Conservation (phyloP, 2,888 invertebrate species). For the Tipula lateralis region DNA sequence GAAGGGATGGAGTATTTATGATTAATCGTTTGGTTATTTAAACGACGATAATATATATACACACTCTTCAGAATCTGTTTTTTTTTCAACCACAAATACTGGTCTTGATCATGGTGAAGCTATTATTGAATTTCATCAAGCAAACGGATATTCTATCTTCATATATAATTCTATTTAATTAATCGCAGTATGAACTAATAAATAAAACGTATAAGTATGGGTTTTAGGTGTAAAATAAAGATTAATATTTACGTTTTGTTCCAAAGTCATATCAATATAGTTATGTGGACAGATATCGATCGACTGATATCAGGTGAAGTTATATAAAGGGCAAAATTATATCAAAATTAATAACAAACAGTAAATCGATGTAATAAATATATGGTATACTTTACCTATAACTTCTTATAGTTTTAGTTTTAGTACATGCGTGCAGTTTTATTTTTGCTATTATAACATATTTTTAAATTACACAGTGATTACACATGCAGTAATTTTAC, state of each 20-base stretch:
- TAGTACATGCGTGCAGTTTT: neutral
- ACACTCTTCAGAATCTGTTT: too few relatives aligned
- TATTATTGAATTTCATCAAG: too few relatives aligned
- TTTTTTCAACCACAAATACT: too few relatives aligned
- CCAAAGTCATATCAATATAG: neutral
- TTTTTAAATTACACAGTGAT: slow-evolving; percentile 90
- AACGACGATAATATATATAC: too few relatives aligned
- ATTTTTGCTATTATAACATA: neutral
- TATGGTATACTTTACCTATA: neutral
- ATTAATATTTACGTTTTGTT: too few relatives aligned
- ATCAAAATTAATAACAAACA: neutral
- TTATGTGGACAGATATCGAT: neutral
- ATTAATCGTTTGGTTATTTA: too few relatives aligned
- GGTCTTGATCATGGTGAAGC: too few relatives aligned
- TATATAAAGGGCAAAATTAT: neutral
- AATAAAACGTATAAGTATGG: too few relatives aligned
- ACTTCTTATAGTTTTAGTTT: neutral
- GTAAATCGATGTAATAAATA: neutral
- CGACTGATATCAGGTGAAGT: neutral
- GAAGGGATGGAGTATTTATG: too few relatives aligned
- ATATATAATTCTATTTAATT: too few relatives aligned
- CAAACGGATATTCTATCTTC: too few relatives aligned
- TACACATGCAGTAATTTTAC: slow-evolving; percentile 63
- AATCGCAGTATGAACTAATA: neutral
- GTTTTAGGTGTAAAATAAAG: too few relatives aligned